These are phyloP conservation scores for Hyperoodon ampullatus DNA, from an alignment of 2,113 vertebrate genomes.

Conservation along the genomic window DNA sequence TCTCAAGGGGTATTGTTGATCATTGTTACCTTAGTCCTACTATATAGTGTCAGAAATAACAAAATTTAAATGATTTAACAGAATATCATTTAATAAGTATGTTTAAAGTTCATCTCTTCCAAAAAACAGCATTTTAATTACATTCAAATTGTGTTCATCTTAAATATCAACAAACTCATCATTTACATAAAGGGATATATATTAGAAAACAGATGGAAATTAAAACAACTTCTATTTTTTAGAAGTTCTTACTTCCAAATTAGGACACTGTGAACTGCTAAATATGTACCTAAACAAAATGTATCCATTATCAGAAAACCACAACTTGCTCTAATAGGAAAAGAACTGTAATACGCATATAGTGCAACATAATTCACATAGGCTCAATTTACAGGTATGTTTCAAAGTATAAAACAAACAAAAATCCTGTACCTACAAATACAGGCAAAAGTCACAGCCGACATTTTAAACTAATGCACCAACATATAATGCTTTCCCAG, in stretches of 20 bases:
- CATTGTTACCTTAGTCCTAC: neutral
- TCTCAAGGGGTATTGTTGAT: neutral
- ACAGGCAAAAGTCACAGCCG: slow-evolving; percentile 45
- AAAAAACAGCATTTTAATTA: slow-evolving; percentile 73
- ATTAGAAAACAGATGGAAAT: slow-evolving; percentile 72
- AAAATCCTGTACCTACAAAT: slow-evolving; percentile 40
- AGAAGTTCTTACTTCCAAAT: slow-evolving; percentile 70
- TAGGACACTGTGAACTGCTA: slow-evolving; percentile 60
- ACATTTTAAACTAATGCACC: slow-evolving; percentile 33
- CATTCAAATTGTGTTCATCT: slow-evolving; percentile 67
- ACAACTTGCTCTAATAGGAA: slow-evolving; percentile 57
- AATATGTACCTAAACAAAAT: slow-evolving; percentile 54
- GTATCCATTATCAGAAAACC: slow-evolving; percentile 58
- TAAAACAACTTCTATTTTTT: slow-evolving; percentile 69
- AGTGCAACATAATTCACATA: slow-evolving; percentile 69
- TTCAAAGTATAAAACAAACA: slow-evolving; percentile 51
- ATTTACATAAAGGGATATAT: slow-evolving; percentile 60
- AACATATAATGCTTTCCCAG: slow-evolving; percentile 45
- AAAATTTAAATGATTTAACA: slow-evolving; percentile 56
- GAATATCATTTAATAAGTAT: slow-evolving; percentile 69
- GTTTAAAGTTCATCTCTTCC: slow-evolving; percentile 68
- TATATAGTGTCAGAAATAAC: slow-evolving; percentile 49
- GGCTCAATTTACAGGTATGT: slow-evolving; percentile 40
- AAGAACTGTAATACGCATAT: slow-evolving; percentile 55
- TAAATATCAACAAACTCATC: slow-evolving; percentile 68